These are phyloP conservation scores for Sphenodon punctatus DNA, from an alignment of 2,797 vertebrate species.

Conservation along the genomic window DNA sequence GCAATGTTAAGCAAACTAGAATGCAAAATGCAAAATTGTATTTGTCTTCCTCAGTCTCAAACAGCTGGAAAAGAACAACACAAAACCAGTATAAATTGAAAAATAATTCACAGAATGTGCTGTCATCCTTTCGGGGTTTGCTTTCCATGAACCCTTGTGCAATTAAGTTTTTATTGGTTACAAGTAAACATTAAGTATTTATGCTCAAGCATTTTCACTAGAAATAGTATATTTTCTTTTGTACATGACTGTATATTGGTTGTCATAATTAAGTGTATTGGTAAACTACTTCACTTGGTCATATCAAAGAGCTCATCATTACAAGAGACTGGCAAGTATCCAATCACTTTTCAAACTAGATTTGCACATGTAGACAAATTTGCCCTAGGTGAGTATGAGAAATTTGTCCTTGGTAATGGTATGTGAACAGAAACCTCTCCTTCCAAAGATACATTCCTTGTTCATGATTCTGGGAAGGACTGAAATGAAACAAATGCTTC, in stretches of 20 bases:
- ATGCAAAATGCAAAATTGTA: background rate
- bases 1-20: background rate
- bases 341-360: background rate
- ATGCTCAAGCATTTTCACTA: background rate
- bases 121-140: background rate
- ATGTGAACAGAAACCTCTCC: background rate
- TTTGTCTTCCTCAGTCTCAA: background rate
- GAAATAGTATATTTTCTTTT: background rate
- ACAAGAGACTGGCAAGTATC: background rate
- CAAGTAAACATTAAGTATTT: background rate
- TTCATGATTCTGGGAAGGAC: background rate
- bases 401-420: background rate
- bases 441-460: accelerated
- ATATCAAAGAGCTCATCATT: constrained; percentile 13
- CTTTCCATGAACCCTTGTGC: background rate
- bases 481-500: too few relatives aligned
- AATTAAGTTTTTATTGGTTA: background rate
- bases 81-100: background rate
- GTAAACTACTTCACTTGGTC: background rate
- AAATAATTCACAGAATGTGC: background rate
- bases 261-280: background rate
- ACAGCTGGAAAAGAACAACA: background rate
- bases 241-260: background rate
- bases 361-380: too few relatives aligned
- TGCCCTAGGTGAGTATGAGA: too few relatives aligned